A percentile compares a stretch with the other conserved stretches of the same genome.
Conservation (phyloP, 2,888 invertebrate genomes). For the Exocentrus adspersus region DNA sequence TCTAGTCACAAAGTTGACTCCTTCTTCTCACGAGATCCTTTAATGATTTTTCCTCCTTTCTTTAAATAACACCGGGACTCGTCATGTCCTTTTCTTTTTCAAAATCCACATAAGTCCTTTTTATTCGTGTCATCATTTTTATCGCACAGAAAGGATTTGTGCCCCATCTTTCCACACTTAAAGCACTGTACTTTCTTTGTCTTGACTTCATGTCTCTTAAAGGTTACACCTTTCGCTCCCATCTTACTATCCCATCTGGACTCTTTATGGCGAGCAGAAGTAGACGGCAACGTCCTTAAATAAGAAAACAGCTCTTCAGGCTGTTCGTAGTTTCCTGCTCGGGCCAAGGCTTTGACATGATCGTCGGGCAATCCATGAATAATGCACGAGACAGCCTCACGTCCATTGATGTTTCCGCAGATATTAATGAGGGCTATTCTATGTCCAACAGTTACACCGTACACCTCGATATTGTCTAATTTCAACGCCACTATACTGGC, state of each 20-base stretch:
- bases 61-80: conserved; percentile 1
- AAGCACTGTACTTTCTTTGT: not conserved
- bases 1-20: conserved; percentile 6
- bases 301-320: conserved; percentile 2
- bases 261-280: not conserved
- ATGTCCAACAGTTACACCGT: no score
- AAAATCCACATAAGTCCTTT: not conserved
- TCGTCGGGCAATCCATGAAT: conserved; percentile 10
- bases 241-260: not conserved
- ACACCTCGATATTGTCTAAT: no score
- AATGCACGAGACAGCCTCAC: conserved; percentile 2
- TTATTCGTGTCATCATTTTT: not conserved
- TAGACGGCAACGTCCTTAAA: not conserved
- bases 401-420: conserved; percentile 1
- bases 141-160: conserved; percentile 2
- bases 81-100: conserved; percentile 2
- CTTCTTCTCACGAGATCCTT: no score
- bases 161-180: not conserved
- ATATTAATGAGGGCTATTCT: not conserved
- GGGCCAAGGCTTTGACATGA: conserved; percentile 7
- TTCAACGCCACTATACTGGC: no score
- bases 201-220: not conserved
- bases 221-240: not conserved
- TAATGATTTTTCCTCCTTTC: no score
- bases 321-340: not conserved